Evolutionary conservation across 53 echinoderm and acorn worm genomes (phyloP), one percentile per base, ranked within the genome.

Genomic region (Temnopleurus reevesii): DNA sequence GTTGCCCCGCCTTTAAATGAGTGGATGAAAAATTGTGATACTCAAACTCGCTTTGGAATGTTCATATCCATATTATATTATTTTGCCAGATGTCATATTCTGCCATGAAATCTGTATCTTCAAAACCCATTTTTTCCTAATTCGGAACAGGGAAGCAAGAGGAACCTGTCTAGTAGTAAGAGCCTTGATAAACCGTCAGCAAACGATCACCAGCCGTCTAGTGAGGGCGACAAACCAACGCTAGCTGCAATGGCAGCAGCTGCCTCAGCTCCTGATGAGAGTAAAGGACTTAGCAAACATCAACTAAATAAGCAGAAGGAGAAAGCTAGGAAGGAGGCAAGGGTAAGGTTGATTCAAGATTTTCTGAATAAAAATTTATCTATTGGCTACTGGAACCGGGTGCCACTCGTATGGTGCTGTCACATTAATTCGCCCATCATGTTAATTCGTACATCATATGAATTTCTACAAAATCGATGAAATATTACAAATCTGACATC

Each of bases 281-380:
- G 90, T 66, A 29, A 81, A 87, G 53, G 91, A 91, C 89, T 85
- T 41, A 21, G 99, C 83, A 99, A 99, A 77, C 96, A 99, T 63
- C 99, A 99, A 53, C 83, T 91, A n/a, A 93, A 94, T 83, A 95
- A 95, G 76, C 96, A 96, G 45, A 93, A 92, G 53, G 96, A 99
- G 43, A 94, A 99, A 76, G 89, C 92, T 12, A 86, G 92, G 77
- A 94, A 92, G 49, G 94, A 96, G n/a, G 77, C 91, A 4, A 94
- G 94, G 91, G 99, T 99, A 53, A 91, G 90, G 44, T 36, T 19
- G 4, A 36, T 71, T 43, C 13, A 15, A n/a, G n/a, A n/a, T n/a
- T n/a, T n/a, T n/a, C n/a, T n/a, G n/a, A n/a, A n/a, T n/a, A n/a
- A n/a, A n/a, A n/a, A n/a, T n/a, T n/a, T n/a, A n/a, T n/a, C n/a